These are phyloP conservation scores for Harmothoe impar DNA, from an alignment of 2,888 invertebrate species.

Conservation along the genomic window DNA sequence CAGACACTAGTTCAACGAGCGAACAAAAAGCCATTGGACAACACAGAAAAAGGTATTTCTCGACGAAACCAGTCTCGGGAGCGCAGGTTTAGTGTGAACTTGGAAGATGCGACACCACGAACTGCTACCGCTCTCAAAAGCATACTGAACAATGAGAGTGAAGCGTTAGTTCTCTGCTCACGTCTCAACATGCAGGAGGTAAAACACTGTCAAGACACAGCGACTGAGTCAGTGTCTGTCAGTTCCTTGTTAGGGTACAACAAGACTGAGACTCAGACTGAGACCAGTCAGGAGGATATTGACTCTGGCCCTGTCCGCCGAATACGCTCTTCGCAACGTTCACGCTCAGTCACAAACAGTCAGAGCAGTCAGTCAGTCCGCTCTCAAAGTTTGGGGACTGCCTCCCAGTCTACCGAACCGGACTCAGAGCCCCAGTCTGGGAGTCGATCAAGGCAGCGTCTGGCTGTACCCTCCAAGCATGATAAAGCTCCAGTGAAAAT, in stretches of 20 bases:
- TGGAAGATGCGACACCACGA: too few species aligned
- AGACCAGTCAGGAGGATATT: neutral
- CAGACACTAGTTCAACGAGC: too few species aligned
- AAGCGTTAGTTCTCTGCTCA: neutral
- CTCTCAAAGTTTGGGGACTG: neutral
- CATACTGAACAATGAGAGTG: too few species aligned
- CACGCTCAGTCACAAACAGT: neutral
- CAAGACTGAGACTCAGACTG: neutral
- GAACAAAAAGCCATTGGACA: too few species aligned
- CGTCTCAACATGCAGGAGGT: neutral
- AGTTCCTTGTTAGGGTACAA: neutral
- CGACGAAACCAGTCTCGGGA: too few species aligned
- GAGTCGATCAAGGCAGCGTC: neutral
- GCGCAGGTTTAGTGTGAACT: too few species aligned
- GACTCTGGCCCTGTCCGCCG: slow-evolving; percentile 9
- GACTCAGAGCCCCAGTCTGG: neutral
- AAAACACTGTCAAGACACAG: neutral
- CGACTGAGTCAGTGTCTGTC: neutral
- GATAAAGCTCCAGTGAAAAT: too few species aligned
- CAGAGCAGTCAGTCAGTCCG: neutral
- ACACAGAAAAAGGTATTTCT: too few species aligned
- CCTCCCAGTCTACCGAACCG: neutral
- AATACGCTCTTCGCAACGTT: neutral
- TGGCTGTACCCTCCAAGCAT: too few species aligned
- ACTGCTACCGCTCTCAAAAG: too few species aligned